Evolutionary conservation across 1,140 invertebrate species (phyloP).

Genomic region (Rhyacophila brunnea): DNA sequence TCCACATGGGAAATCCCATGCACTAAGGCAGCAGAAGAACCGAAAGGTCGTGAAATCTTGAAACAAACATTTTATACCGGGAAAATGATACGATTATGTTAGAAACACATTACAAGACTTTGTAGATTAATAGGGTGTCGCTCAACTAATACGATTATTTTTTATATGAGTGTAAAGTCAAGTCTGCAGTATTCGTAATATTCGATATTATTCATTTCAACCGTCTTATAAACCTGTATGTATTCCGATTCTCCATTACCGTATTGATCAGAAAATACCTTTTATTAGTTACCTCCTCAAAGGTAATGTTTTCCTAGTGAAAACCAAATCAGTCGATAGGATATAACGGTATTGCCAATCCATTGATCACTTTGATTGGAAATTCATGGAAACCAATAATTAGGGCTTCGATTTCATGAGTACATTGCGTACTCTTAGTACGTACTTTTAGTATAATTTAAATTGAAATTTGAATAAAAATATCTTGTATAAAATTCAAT

Average conservation of each 20-base stretch:
- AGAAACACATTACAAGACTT: constrained; percentile 1
- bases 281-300: constrained; percentile 30
- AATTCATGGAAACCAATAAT: constrained; percentile 23
- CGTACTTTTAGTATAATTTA: not conserved
- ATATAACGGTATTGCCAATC: constrained; percentile 35
- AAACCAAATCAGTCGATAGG: constrained; percentile 37
- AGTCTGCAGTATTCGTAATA: no score
- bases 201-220: no score
- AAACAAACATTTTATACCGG: constrained; percentile 12
- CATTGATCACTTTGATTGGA: constrained; percentile 34
- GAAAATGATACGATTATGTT: constrained; percentile 16
- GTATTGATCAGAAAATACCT: constrained; percentile 33
- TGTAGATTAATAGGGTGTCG: constrained; percentile 5
- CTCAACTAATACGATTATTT: not conserved
- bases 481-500: not conserved
- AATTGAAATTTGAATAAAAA: not conserved
- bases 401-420: no score
- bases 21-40: constrained; percentile 28
- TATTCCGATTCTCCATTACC: not conserved
- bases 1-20: constrained; percentile 35
- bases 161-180: no score
- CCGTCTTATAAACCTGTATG: no score
- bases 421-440: no score
- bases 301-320: constrained; percentile 27
- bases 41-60: constrained; percentile 16